These are phyloP conservation scores for Allolobophora icterica DNA, from an alignment of 2,888 invertebrate species.

Conservation along the genomic window DNA sequence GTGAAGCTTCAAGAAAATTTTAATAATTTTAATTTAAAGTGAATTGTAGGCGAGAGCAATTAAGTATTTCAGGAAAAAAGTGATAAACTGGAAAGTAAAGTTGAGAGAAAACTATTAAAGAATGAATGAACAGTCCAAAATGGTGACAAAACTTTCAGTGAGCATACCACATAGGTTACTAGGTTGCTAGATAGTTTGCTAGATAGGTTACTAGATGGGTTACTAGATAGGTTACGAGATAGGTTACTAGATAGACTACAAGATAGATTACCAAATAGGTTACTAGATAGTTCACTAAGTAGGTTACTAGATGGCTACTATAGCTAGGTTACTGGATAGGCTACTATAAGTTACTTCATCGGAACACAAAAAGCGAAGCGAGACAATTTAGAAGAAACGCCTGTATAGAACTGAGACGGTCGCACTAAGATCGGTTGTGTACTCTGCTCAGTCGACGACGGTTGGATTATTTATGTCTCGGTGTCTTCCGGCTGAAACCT, in stretches of 20 bases:
- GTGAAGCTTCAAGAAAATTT: not conserved
- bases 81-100: not conserved
- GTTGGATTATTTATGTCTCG: no score
- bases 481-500: not conserved
- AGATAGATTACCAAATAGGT: no score
- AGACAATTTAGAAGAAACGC: not conserved
- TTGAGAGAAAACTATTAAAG: not conserved
- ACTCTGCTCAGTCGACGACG: no score
- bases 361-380: not conserved
- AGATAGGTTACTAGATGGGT: no score
- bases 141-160: not conserved
- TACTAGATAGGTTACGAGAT: no score
- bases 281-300: no score
- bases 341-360: not conserved
- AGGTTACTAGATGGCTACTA: no score
- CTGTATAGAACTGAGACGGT: not conserved
- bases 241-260: no score
- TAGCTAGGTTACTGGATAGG: no score
- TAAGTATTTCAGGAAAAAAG: not conserved
- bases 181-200: no score
- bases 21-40: not conserved
- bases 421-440: no score
- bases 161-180: no score
- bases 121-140: not conserved
- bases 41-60: not conserved